Conservation (phyloP, 2,797 vertebrate species). For the Coranthus polyacanthus region DNA sequence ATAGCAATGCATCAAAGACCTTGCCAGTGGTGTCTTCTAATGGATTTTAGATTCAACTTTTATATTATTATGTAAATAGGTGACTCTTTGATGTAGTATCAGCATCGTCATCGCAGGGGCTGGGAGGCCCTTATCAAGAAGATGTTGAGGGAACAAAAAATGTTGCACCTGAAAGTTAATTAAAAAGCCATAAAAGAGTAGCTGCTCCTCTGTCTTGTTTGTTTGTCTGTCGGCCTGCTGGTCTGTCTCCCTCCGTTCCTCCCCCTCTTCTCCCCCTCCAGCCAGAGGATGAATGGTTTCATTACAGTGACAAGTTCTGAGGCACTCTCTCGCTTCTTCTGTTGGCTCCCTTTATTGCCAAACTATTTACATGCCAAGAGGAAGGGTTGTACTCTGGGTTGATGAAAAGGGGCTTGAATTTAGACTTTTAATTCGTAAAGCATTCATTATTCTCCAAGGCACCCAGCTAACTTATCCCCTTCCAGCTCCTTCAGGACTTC, state of each 20-base stretch:
- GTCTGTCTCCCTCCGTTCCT: conserved; percentile 18
- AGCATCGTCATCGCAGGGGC: conserved; percentile 54
- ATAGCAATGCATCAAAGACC: conserved; percentile 72
- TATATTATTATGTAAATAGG: conserved; percentile 80
- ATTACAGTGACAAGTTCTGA: conserved; percentile 81
- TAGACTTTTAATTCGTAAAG: conserved; percentile 78
- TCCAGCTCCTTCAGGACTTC: conserved; percentile 14
- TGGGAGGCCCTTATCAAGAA: conserved; percentile 68
- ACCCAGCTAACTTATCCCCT: conserved; percentile 40
- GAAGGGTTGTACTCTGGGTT: conserved; percentile 61
- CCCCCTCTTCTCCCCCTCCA: conserved; percentile 34
- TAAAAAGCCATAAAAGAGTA: conserved; percentile 74
- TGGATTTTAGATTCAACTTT: conserved; percentile 74
- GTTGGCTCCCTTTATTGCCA: conserved; percentile 72
- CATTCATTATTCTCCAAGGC: conserved; percentile 71
- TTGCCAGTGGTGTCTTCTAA: conserved; percentile 72
- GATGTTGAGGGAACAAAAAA: conserved; percentile 55
- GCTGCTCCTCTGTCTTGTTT: conserved; percentile 64
- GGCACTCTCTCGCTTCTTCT: conserved; percentile 73
- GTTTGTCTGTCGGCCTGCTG: conserved; percentile 62
- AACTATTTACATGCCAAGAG: conserved; percentile 77
- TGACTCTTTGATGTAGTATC: conserved; percentile 70
- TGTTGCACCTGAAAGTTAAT: conserved; percentile 77
- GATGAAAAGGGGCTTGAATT: conserved; percentile 76
- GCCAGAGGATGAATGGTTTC: conserved; percentile 79